Evolutionary conservation across 2,797 vertebrate genomes (phyloP).

Genomic region (Leuciscus waleckii): DNA sequence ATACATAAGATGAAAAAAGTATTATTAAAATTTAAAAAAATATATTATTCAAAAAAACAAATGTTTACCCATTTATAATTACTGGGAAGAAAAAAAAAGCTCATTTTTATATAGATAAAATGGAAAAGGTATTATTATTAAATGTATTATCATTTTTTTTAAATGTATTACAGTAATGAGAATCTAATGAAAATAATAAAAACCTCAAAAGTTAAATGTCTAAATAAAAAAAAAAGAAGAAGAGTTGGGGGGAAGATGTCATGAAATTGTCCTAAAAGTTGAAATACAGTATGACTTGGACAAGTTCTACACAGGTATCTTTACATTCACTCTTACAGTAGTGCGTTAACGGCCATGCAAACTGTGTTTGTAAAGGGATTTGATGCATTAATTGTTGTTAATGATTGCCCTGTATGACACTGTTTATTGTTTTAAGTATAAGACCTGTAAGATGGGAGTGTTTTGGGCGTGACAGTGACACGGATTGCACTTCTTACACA

Average conservation of each 20-base stretch:
- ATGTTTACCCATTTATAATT: not conserved
- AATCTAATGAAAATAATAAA: not conserved
- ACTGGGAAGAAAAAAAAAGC: not conserved
- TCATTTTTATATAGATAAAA: not conserved
- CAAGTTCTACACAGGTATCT: too few relatives aligned
- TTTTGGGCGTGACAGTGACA: conserved; percentile 95
- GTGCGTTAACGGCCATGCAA: not conserved
- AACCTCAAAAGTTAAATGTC: not conserved
- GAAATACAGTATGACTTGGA: not conserved
- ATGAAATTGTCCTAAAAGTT: not conserved
- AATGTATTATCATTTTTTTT: too few relatives aligned
- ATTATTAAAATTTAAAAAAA: not conserved
- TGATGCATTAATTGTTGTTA: not conserved
- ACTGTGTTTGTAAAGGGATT: not conserved
- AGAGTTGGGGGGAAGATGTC: not conserved
- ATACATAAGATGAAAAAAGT: not conserved
- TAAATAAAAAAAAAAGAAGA: not conserved
- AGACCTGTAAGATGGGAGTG: conserved; percentile 98
- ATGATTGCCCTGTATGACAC: not conserved
- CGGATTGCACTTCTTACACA: conserved; percentile 95
- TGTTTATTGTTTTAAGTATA: conserved; percentile 83
- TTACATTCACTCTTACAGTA: not conserved
- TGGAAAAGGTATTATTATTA: not conserved
- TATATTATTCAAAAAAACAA: not conserved
- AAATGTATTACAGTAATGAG: not conserved